Conservation (phyloP, 2,888 invertebrate species). For the Sphaerophoria taeniata region DNA sequence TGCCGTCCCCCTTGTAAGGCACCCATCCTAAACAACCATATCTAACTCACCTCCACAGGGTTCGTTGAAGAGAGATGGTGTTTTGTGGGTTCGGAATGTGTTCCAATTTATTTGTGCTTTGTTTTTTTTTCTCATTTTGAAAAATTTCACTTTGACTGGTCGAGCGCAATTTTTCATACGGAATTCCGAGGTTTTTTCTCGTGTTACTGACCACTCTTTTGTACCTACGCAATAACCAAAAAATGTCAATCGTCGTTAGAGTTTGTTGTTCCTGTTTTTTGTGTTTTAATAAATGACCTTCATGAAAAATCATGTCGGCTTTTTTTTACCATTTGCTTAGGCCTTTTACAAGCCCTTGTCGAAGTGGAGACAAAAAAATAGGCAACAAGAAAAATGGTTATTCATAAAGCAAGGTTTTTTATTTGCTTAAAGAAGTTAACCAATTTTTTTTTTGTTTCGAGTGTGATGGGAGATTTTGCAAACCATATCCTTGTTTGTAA, state of each 20-base stretch:
- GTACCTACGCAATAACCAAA: not conserved
- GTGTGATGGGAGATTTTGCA: not conserved
- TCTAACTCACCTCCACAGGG: not conserved
- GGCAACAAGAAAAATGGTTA: slow-evolving; percentile 24
- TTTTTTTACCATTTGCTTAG: slow-evolving; percentile 30
- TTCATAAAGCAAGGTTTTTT: slow-evolving; percentile 33
- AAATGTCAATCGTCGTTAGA: slow-evolving; percentile 19
- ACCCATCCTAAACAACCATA: not conserved
- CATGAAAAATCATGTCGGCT: slow-evolving; percentile 42
- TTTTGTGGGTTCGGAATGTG: slow-evolving; percentile 6
- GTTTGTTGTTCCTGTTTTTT: not conserved
- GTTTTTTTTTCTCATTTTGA: not conserved
- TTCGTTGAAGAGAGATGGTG: not conserved
- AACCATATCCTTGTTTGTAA: slow-evolving; percentile 5
- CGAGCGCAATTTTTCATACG: slow-evolving; percentile 20
- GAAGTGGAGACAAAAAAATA: not conserved
- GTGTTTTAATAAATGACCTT: slow-evolving; percentile 61
- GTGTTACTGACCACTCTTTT: not conserved
- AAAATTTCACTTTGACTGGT: slow-evolving; percentile 32
- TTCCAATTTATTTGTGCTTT: slow-evolving; percentile 1
- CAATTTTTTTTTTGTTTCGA: not conserved
- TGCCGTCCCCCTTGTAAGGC: not conserved
- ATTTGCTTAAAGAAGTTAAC: slow-evolving; percentile 12
- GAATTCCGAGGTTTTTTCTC: slow-evolving; percentile 8
- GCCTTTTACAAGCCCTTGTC: not conserved